Conservation (phyloP, 2,113 vertebrate genomes). For the Clarias gariepinus region DNA sequence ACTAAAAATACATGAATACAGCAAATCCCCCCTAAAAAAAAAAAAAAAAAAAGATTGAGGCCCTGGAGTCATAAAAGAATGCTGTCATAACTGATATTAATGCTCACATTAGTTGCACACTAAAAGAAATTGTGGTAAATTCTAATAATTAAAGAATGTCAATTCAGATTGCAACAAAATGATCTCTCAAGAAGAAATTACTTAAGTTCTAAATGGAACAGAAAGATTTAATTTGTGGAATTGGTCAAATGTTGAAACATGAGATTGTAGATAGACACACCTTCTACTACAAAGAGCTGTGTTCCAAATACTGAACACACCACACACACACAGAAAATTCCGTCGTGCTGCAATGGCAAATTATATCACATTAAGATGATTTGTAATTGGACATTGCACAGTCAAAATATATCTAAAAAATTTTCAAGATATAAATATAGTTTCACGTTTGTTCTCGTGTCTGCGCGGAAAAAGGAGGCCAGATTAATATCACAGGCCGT, state of each 20-base stretch:
- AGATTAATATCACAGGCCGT: slow-evolving; percentile 52
- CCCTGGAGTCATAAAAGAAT: neutral
- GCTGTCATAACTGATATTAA: slow-evolving; percentile 20
- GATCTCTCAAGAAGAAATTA: neutral
- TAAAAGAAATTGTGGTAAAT: neutral
- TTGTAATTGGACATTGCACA: neutral
- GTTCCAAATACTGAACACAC: no score
- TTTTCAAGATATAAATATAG: neutral
- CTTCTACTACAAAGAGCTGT: neutral
- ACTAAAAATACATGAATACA: neutral
- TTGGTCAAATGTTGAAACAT: neutral
- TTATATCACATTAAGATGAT: neutral
- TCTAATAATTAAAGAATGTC: neutral
- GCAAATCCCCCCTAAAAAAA: neutral
- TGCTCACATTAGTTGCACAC: neutral
- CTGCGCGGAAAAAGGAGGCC: slow-evolving; percentile 33
- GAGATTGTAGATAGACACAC: neutral
- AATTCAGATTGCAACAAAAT: neutral
- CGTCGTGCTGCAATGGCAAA: neutral
- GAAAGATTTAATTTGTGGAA: neutral
- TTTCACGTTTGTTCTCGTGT: slow-evolving; percentile 36
- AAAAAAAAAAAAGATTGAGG: neutral
- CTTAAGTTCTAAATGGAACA: neutral
- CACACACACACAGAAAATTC: slow-evolving; percentile 2
- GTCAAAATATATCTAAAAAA: neutral